phyloP scores from a whole-genome alignment of 2,888 invertebrate genomes.

The Platerodrilus igneus region DNA sequence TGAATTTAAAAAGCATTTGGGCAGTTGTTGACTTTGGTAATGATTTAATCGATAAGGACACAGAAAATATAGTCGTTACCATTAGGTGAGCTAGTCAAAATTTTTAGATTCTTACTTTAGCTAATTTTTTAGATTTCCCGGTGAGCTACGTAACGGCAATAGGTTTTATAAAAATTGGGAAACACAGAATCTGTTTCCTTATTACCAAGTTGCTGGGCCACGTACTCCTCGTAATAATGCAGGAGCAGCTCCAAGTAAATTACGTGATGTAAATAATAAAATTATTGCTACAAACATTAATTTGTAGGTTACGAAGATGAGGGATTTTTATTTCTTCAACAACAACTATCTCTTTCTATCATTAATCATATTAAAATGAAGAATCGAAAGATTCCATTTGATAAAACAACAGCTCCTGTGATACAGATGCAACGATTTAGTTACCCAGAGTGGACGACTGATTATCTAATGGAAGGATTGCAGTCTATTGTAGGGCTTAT shows the following conservation, averaged over 20 bases:
- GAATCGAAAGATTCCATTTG: not conserved
- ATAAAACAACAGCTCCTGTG: constrained; percentile 10
- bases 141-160: constrained; percentile 49
- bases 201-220: constrained; percentile 30
- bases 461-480: constrained; percentile 62
- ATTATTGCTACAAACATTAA: not conserved
- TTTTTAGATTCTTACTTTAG: not conserved
- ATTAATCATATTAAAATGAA: constrained; percentile 25
- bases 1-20: constrained; percentile 31
- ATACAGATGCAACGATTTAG: constrained; percentile 63
- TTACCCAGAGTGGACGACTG: constrained; percentile 65
- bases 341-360: constrained; percentile 42
- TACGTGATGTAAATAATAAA: not conserved
- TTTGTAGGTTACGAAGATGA: constrained; percentile 57
- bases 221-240: constrained; percentile 15
- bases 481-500: constrained; percentile 68
- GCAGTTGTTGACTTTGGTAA: constrained; percentile 62
- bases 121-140: constrained; percentile 53
- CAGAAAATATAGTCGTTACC: constrained; percentile 51
- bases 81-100: constrained; percentile 53
- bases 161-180: constrained; percentile 54
- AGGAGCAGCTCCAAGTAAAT: constrained; percentile 25
- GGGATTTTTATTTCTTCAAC: constrained; percentile 64
- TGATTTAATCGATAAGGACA: constrained; percentile 44
- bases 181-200: constrained; percentile 58